Conservation (phyloP, 1,140 invertebrate species). For the Drosophila parvula region DNA sequence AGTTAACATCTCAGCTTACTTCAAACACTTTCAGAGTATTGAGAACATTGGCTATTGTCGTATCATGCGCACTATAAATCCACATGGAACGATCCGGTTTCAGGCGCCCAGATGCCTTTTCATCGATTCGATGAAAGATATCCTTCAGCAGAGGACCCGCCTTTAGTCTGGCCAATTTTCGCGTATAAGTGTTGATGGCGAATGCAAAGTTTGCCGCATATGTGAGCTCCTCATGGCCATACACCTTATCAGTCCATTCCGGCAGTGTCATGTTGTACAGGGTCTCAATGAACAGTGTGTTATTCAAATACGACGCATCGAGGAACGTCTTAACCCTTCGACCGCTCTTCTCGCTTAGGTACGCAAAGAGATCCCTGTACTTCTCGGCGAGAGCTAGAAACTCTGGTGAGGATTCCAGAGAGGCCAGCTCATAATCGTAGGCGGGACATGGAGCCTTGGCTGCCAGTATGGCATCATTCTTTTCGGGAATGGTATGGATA, state of each 20-base stretch:
- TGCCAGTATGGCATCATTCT: slow-evolving; percentile 87
- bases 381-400: slow-evolving; percentile 86
- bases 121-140: slow-evolving; percentile 86
- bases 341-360: slow-evolving; percentile 87
- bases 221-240: slow-evolving; percentile 84
- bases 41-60: slow-evolving; percentile 91
- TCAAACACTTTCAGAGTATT: slow-evolving; percentile 90
- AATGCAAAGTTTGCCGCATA: slow-evolving; percentile 85
- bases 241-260: slow-evolving; percentile 88
- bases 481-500: slow-evolving; percentile 90
- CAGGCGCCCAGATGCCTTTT: slow-evolving; percentile 82
- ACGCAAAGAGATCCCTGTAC: slow-evolving; percentile 88
- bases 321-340: slow-evolving; percentile 84
- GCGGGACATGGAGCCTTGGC: slow-evolving; percentile 88
- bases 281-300: slow-evolving; percentile 88
- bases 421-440: slow-evolving; percentile 86
- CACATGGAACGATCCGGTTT: slow-evolving; percentile 87
- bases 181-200: slow-evolving; percentile 84
- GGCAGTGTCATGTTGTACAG: slow-evolving; percentile 88
- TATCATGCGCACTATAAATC: slow-evolving; percentile 93
- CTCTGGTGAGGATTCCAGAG: slow-evolving; percentile 86
- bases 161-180: slow-evolving; percentile 85
- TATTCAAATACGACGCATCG: slow-evolving; percentile 87
- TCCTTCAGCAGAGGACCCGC: slow-evolving; percentile 88
- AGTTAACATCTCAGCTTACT: slow-evolving; percentile 43